Conservation (phyloP, 2,797 vertebrate genomes). For the Clarias platycephalus region DNA sequence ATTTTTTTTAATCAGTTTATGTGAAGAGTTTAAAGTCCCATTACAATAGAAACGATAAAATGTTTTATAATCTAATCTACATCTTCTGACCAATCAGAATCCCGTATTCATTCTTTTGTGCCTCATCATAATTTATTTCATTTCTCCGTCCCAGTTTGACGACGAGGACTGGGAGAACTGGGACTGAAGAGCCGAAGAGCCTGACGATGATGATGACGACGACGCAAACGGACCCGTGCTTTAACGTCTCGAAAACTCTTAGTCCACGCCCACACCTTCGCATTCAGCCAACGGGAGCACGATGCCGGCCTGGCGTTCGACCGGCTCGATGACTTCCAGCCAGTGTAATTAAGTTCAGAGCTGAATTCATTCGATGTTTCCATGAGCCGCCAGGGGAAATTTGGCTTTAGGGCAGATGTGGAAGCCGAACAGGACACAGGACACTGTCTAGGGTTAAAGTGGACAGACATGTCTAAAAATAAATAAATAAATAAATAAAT, state of each 20-base stretch:
- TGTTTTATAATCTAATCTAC: background rate
- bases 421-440: slow-evolving; percentile 26
- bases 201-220: slow-evolving; percentile 40
- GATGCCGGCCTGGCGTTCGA: slow-evolving; percentile 54
- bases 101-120: background rate
- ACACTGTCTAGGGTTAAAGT: background rate
- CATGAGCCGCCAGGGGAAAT: background rate
- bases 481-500: background rate
- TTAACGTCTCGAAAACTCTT: slow-evolving; percentile 70
- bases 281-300: slow-evolving; percentile 50
- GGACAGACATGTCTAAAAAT: background rate
- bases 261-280: slow-evolving; percentile 74
- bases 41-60: no score
- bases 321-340: slow-evolving; percentile 20
- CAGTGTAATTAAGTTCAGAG: slow-evolving; percentile 24
- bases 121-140: background rate
- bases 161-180: slow-evolving; percentile 98
- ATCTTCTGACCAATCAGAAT: background rate
- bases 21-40: background rate
- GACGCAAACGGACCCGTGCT: slow-evolving; percentile 67
- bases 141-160: slow-evolving; percentile 77
- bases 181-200: slow-evolving; percentile 75
- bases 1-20: background rate
- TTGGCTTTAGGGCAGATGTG: slow-evolving; percentile 19
- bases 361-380: slow-evolving; percentile 11